Evolutionary conservation across 30 jellyfish, hydroid and myxozoan genomes (phyloP), one percentile per base, ranked within the genome.

Genomic region (Hydra vulgaris): DNA sequence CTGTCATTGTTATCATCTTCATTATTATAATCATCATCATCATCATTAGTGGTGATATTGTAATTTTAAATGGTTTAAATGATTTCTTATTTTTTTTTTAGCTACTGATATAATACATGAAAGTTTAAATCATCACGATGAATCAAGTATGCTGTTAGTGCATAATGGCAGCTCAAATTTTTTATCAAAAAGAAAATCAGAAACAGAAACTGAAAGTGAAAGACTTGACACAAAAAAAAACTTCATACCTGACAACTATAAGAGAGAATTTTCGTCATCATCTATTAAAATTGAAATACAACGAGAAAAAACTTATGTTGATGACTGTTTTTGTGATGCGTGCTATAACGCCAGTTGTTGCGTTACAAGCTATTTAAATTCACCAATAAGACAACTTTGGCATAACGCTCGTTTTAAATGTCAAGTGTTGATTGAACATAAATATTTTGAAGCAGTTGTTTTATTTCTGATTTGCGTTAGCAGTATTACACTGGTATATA

Each of bases 401-500:
- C 98, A 92, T 75, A 92, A 92, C 70, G 70, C 91, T 54, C 71
- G 98, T 75, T 87, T 56, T 74, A 73, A 81, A 80, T 73, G 88
- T 76, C 84, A 87, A 26, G 25, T 73, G 80, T 22, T 84, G 80
- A 95, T 92, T 8, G 98, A 92, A 73, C 94, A 92, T 72, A 92
- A 92, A 77, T 92, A 92, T 74, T 92, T 92, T 81, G 98, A 92
- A 80, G 94, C 77, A 66, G 88, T 86, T 84, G 88, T 92, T 54
- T 88, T 92, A 22, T 92, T 92, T 70, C 87, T 92, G 77, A 92
- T 92, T 71, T 96, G 95, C 18, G 86, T 92, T 90, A 92, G 98
- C 85, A 92, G 98, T 54, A 82, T 92, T 55, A 92, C 98, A 8
- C 79, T 92, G 98, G 98, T 92, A 87, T 79, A 95, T n/a, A n/a